Evolutionary conservation across 2,888 invertebrate species (phyloP).

Genomic region (Agrilus cyanescens): DNA sequence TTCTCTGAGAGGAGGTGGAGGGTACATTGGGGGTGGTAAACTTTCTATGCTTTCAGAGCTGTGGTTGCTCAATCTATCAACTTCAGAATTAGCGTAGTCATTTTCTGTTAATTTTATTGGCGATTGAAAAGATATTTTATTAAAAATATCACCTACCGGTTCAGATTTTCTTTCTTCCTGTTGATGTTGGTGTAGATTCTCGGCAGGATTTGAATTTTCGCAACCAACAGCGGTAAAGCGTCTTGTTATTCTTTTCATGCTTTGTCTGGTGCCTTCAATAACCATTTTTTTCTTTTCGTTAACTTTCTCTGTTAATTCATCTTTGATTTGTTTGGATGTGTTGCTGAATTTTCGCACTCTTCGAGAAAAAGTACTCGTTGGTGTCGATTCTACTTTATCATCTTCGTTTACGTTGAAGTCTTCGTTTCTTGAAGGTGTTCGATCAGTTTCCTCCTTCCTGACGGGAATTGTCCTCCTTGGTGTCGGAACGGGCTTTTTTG

Average conservation of each 20-base stretch:
- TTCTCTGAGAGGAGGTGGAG: constrained; percentile 46
- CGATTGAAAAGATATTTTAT: constrained; percentile 52
- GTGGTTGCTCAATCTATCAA: constrained; percentile 19
- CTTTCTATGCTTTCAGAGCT: constrained; percentile 25
- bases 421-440: constrained; percentile 1
- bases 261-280: constrained; percentile 48
- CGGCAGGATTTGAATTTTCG: constrained; percentile 11
- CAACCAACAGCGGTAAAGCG: constrained; percentile 21
- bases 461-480: constrained; percentile 40
- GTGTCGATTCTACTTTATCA: constrained; percentile 3
- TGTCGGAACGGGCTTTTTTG: constrained; percentile 42
- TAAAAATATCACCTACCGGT: constrained; percentile 41
- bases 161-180: constrained; percentile 19
- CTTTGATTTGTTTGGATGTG: constrained; percentile 45
- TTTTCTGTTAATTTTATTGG: constrained; percentile 35
- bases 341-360: constrained; percentile 40
- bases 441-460: constrained; percentile 8
- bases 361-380: constrained; percentile 30
- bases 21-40: constrained; percentile 45
- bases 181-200: constrained; percentile 12
- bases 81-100: constrained; percentile 24
- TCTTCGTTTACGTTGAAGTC: constrained; percentile 6
- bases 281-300: constrained; percentile 47
- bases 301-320: constrained; percentile 44
- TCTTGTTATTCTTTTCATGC: constrained; percentile 30